Percentiles rank a stretch among this genome's conserved stretches.
Conservation (phyloP, 2,888 invertebrate species). For the Drosophila pseudotalamancana region DNA sequence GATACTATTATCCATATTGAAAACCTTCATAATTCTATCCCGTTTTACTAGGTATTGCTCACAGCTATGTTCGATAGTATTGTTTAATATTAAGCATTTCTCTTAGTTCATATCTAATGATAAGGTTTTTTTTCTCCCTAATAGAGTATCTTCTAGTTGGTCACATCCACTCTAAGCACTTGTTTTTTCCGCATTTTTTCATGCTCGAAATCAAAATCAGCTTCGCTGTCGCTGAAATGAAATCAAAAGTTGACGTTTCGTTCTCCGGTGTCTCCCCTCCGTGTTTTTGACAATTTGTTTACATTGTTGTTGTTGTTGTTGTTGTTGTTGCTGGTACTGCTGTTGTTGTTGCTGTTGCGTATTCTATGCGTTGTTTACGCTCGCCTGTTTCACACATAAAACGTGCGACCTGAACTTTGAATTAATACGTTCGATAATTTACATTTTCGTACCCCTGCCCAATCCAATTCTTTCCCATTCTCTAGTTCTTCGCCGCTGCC, state of each 20-base stretch:
- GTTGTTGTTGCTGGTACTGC: background rate
- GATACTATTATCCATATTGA: background rate
- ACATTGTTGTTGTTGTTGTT: slow-evolving; percentile 21
- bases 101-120: too few species aligned
- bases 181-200: slow-evolving; percentile 8
- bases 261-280: slow-evolving; percentile 15
- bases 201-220: slow-evolving; percentile 46
- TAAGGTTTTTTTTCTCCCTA: too few species aligned
- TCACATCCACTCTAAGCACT: background rate
- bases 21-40: background rate
- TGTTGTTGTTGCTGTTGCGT: slow-evolving; percentile 26
- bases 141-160: background rate
- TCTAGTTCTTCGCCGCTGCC: slow-evolving; percentile 19
- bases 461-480: background rate
- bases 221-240: slow-evolving; percentile 44
- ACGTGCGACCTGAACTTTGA: slow-evolving; percentile 78
- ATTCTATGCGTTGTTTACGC: slow-evolving; percentile 49
- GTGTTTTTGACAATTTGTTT: slow-evolving; percentile 47
- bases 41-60: background rate
- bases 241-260: slow-evolving; percentile 52
- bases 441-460: slow-evolving; percentile 44
- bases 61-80: too few species aligned
- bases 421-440: slow-evolving; percentile 78
- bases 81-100: too few species aligned
- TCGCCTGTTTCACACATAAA: slow-evolving; percentile 62